These are phyloP conservation scores for Coelopa frigida DNA, from an alignment of 1,140 invertebrate species.

Conservation along the genomic window DNA sequence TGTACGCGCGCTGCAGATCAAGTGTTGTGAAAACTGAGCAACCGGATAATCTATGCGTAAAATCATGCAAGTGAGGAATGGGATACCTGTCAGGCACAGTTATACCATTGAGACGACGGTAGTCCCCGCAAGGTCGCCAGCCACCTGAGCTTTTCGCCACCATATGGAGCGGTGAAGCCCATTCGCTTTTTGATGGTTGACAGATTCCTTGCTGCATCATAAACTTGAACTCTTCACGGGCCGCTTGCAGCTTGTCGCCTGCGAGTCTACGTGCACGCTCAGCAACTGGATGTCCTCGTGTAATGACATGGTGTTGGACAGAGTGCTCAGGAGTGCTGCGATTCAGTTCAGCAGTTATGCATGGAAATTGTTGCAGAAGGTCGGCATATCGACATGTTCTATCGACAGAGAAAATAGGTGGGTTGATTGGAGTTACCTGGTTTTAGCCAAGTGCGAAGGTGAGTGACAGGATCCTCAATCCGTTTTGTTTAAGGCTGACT, in stretches of 20 bases:
- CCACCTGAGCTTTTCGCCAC: conserved; percentile 38
- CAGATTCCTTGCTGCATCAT: conserved; percentile 35
- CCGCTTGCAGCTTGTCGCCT: conserved; percentile 27
- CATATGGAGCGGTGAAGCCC: conserved; percentile 46
- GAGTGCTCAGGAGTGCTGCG: too few relatives aligned
- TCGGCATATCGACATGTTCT: too few relatives aligned
- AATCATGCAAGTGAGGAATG: conserved; percentile 8
- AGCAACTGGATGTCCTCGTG: too few relatives aligned
- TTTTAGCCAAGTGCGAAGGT: too few relatives aligned
- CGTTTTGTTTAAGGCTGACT: too few relatives aligned
- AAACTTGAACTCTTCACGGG: conserved; percentile 26
- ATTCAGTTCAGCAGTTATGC: too few relatives aligned
- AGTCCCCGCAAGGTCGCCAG: conserved; percentile 45
- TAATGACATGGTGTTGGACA: too few relatives aligned
- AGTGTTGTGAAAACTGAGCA: conserved; percentile 12
- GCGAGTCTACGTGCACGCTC: conserved; percentile 34
- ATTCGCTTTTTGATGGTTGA: conserved; percentile 40
- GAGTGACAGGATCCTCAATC: too few relatives aligned
- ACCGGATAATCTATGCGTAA: conserved; percentile 13
- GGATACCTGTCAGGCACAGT: conserved; percentile 36
- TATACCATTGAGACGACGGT: conserved; percentile 41
- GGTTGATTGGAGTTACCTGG: too few relatives aligned
- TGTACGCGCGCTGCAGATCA: conserved; percentile 41
- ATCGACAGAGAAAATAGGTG: too few relatives aligned
- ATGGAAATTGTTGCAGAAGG: too few relatives aligned